Conservation (phyloP, 2,797 vertebrate genomes). For the Podargus strigoides region DNA sequence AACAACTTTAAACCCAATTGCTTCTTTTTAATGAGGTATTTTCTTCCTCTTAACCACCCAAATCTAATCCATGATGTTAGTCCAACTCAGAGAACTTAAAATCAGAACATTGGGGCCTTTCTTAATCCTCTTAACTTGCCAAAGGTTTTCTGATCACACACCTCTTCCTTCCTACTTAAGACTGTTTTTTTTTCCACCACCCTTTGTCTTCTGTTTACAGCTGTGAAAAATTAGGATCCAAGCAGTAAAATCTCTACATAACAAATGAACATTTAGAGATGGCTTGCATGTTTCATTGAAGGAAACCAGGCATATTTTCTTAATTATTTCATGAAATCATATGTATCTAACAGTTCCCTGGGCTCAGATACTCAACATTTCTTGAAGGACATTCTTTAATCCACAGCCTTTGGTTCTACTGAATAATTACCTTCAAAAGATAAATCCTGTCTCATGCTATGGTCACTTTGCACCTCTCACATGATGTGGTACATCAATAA, state of each 20-base stretch:
- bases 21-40: conserved; percentile 68
- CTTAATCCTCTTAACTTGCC: conserved; percentile 61
- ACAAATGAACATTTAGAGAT: conserved; percentile 12
- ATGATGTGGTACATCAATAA: neutral
- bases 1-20: conserved; percentile 62
- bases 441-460: neutral
- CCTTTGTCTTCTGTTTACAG: conserved; percentile 60
- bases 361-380: neutral
- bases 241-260: conserved; percentile 13
- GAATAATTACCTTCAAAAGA: neutral
- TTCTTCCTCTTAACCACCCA: conserved; percentile 67
- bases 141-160: conserved; percentile 36
- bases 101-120: conserved; percentile 14
- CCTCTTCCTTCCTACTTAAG: conserved; percentile 60
- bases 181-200: neutral
- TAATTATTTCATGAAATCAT: conserved; percentile 51
- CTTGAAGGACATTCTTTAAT: conserved; percentile 11
- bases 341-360: neutral
- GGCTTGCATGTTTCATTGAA: conserved; percentile 30
- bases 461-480: neutral
- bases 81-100: conserved; percentile 27
- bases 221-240: conserved; percentile 70
- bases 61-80: conserved; percentile 60
- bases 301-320: conserved; percentile 48
- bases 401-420: neutral